Conservation (phyloP, 1,140 invertebrate genomes). For the Calephelis virginiensis region DNA sequence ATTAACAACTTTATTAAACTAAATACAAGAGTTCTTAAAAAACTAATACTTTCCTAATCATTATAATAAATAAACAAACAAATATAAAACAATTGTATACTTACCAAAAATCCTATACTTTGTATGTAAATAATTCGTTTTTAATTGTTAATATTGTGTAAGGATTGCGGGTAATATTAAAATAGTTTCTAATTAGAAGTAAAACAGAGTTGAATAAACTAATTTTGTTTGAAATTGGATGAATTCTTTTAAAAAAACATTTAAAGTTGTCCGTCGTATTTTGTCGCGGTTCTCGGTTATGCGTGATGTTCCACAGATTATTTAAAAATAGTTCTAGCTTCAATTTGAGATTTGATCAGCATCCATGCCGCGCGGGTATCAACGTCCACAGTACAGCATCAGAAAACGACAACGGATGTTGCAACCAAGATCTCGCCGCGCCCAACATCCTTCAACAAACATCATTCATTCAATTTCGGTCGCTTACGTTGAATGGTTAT, state of each 20-base stretch:
- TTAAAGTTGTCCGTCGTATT: too few species aligned
- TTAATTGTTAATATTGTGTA: background rate
- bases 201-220: too few species aligned
- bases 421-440: constrained; percentile 44
- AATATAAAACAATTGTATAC: constrained; percentile 20
- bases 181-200: too few species aligned
- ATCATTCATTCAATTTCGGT: too few species aligned
- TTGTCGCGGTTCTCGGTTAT: background rate
- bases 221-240: too few species aligned
- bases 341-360: constrained; percentile 19
- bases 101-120: constrained; percentile 15
- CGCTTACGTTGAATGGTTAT: too few species aligned
- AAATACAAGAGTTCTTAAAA: constrained; percentile 18
- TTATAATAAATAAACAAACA: constrained; percentile 1
- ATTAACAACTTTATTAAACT: constrained; percentile 3
- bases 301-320: background rate
- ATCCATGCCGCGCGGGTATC: constrained; percentile 55
- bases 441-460: constrained; percentile 42
- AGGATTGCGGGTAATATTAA: background rate
- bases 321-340: background rate
- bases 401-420: constrained; percentile 39
- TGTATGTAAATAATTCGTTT: background rate
- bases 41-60: constrained; percentile 18
- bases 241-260: too few species aligned
- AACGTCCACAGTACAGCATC: constrained; percentile 55